Conservation (phyloP, 2,113 vertebrate genomes). For the Felis chaus region DNA sequence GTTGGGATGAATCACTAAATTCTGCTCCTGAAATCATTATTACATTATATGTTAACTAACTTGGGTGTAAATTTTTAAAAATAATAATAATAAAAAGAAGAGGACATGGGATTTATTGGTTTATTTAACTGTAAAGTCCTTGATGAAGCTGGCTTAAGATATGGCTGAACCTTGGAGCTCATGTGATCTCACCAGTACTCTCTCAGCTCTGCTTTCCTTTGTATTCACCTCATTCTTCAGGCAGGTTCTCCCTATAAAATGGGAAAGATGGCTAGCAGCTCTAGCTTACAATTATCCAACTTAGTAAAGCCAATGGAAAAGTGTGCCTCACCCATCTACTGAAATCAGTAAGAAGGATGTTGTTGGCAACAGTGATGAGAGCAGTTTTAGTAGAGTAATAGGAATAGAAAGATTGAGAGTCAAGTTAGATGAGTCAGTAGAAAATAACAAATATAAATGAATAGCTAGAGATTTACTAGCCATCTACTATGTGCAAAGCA, state of each 20-base stretch:
- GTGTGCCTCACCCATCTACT: background rate
- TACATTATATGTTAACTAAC: too few species aligned
- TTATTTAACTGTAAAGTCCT: conserved; percentile 33
- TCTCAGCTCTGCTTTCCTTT: conserved; percentile 29
- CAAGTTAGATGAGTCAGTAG: conserved; percentile 9
- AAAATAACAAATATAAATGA: conserved; percentile 46
- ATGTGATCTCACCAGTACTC: conserved; percentile 46
- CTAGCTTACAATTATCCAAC: conserved; percentile 1
- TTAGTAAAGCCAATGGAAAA: conserved; percentile 24
- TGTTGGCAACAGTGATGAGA: background rate
- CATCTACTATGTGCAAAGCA: background rate
- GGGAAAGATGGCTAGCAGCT: conserved; percentile 37
- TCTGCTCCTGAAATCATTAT: too few species aligned
- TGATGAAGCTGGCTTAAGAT: conserved; percentile 14
- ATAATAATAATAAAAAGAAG: background rate
- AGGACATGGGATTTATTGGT: background rate
- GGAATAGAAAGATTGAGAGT: background rate
- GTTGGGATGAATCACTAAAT: too few species aligned
- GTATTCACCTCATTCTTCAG: conserved; percentile 26
- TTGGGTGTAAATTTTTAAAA: too few species aligned
- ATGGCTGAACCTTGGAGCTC: background rate
- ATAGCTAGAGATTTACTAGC: conserved; percentile 23
- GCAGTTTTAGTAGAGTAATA: conserved; percentile 18
- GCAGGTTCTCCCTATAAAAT: conserved; percentile 15
- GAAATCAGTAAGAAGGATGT: conserved; percentile 30